phyloP scores from a whole-genome alignment of 2,113 vertebrate genomes.

The Pollachius pollachius region DNA sequence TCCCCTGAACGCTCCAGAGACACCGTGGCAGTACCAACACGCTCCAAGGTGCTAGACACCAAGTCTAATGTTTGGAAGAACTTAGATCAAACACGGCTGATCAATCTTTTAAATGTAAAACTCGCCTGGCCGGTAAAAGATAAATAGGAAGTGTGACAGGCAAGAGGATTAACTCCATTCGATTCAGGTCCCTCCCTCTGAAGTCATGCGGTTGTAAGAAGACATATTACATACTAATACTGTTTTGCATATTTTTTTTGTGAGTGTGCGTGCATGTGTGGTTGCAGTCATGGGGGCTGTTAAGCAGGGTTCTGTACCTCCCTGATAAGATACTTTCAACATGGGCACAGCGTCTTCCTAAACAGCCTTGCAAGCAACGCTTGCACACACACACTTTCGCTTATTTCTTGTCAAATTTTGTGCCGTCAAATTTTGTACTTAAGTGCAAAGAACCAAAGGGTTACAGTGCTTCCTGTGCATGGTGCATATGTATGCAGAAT shows the following conservation, averaged over 20 bases:
- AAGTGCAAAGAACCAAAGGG: constrained; percentile 28
- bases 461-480: constrained; percentile 6
- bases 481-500: constrained; percentile 21
- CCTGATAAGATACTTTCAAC: no score
- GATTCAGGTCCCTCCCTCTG: neutral
- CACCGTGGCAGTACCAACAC: neutral
- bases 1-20: constrained; percentile 26
- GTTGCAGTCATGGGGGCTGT: no score
- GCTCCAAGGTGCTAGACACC: neutral
- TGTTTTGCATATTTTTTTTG: constrained; percentile 13
- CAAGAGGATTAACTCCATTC: neutral
- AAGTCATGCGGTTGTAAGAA: neutral
- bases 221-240: neutral
- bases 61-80: neutral
- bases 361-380: neutral
- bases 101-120: neutral
- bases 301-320: no score
- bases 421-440: neutral
- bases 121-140: neutral
- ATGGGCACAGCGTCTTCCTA: no score
- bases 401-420: neutral
- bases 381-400: constrained; percentile 8
- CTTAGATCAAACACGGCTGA: neutral
- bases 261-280: constrained; percentile 2
- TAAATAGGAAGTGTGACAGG: neutral